A percentile compares a stretch with the other conserved stretches of the same genome.
These are phyloP conservation scores for Oligia strigilis DNA, from an alignment of 2,888 invertebrate species.

Conservation along the genomic window DNA sequence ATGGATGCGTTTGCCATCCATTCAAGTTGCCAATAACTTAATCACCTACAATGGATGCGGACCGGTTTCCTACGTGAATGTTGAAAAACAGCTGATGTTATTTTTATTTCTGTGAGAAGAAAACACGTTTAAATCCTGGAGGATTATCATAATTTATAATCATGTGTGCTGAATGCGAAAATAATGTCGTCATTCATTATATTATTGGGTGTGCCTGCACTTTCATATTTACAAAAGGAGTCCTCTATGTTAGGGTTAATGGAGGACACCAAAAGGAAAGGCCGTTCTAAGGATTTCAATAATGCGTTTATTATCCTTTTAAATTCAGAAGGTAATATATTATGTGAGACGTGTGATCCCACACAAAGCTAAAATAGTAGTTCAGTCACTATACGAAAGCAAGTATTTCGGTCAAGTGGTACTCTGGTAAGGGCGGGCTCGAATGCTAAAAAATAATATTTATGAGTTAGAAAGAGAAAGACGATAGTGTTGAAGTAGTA, in stretches of 20 bases:
- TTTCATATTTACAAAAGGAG: background rate
- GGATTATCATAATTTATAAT: slow-evolving; percentile 56
- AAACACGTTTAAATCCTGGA: slow-evolving; percentile 60
- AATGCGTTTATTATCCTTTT: too few species aligned
- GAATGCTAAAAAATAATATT: too few species aligned
- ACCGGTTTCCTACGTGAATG: slow-evolving; percentile 52
- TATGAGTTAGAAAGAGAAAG: too few species aligned
- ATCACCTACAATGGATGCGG: slow-evolving; percentile 17
- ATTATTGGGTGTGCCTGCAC: slow-evolving; percentile 17
- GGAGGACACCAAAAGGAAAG: too few species aligned
- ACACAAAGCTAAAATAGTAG: too few species aligned
- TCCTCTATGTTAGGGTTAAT: background rate
- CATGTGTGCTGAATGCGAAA: slow-evolving; percentile 34
- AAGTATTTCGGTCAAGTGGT: too few species aligned
- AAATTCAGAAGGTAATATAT: too few species aligned
- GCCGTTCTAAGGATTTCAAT: too few species aligned
- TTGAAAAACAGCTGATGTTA: slow-evolving; percentile 59
- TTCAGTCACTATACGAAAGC: too few species aligned
- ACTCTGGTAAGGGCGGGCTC: too few species aligned
- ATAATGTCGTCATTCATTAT: slow-evolving; percentile 33
- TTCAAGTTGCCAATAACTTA: slow-evolving; percentile 44
- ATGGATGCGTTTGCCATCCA: slow-evolving; percentile 31
- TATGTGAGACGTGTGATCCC: too few species aligned
- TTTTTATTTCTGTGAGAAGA: slow-evolving; percentile 48
- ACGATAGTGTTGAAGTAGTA: too few species aligned